A percentile compares a stretch with the other conserved stretches of the same genome.
Conservation (phyloP, 2,888 invertebrate genomes). For the Ryuthela nishihirai region DNA sequence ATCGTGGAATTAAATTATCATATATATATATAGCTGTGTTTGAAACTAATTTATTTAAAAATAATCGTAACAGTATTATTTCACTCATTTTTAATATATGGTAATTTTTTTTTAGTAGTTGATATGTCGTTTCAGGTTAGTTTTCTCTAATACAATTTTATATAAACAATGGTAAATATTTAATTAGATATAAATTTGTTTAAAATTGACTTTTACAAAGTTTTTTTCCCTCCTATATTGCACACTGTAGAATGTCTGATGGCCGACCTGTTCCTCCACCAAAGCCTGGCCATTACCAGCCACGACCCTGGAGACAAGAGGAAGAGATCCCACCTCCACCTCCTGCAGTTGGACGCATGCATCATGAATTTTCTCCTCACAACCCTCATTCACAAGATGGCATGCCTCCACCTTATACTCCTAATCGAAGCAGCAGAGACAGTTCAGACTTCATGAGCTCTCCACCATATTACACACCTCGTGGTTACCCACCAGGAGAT, state of each 20-base stretch:
- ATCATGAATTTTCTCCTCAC: conserved; percentile 8
- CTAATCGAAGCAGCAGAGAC: conserved; percentile 34
- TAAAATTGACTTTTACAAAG: background rate
- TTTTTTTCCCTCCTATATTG: background rate
- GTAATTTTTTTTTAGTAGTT: background rate
- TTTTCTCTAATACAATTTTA: too few relatives aligned
- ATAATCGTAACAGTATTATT: background rate
- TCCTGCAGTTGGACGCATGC: conserved; percentile 2
- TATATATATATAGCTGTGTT: background rate
- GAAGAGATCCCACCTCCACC: conserved; percentile 8
- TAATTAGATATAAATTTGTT: background rate
- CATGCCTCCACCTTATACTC: conserved; percentile 22
- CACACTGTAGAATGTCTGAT: conserved; percentile 29
- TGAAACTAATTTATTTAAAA: background rate
- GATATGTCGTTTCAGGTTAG: too few relatives aligned
- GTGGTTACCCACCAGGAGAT: conserved; percentile 29
- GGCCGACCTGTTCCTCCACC: conserved; percentile 75
- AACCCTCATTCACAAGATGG: conserved; percentile 18
- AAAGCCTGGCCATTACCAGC: conserved; percentile 86
- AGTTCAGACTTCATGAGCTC: conserved; percentile 31
- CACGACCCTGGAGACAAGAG: conserved; percentile 57
- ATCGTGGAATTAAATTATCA: too few relatives aligned
- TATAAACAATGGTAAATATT: background rate
- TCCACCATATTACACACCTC: conserved; percentile 38
- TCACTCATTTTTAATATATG: background rate